Percentiles rank a stretch among this genome's conserved stretches.
Conservation (phyloP, 2,113 vertebrate species). For the Tiliqua scincoides region DNA sequence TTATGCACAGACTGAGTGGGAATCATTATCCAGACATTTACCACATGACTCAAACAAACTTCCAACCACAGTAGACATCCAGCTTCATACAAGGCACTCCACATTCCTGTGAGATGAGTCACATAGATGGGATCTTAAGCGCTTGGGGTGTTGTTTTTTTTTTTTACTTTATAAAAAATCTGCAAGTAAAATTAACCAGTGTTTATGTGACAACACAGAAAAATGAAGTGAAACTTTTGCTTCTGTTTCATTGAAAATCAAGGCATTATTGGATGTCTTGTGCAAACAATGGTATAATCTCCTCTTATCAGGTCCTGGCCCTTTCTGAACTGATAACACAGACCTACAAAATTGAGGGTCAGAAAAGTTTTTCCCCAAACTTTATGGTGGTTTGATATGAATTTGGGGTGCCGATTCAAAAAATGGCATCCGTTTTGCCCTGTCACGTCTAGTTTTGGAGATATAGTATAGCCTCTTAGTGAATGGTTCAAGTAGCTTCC, state of each 20-base stretch:
- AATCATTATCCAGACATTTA: conserved; percentile 51
- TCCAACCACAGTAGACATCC: conserved; percentile 43
- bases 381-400: too few relatives aligned
- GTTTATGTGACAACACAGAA: background rate
- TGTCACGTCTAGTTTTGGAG: too few relatives aligned
- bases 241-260: background rate
- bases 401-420: too few relatives aligned
- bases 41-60: conserved; percentile 46
- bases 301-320: background rate
- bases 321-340: background rate
- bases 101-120: conserved; percentile 43
- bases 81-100: conserved; percentile 37
- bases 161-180: background rate
- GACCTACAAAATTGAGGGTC: too few relatives aligned
- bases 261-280: conserved; percentile 3
- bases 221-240: conserved; percentile 22
- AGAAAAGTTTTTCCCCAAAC: too few relatives aligned
- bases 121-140: conserved; percentile 20
- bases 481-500: too few relatives aligned
- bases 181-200: conserved; percentile 21
- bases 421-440: too few relatives aligned
- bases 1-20: background rate
- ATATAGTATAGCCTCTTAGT: too few relatives aligned
- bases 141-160: conserved; percentile 23
- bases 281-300: background rate